These are phyloP conservation scores for Dendrocincla tyrannina DNA, from an alignment of 2,797 vertebrate genomes.

Conservation along the genomic window DNA sequence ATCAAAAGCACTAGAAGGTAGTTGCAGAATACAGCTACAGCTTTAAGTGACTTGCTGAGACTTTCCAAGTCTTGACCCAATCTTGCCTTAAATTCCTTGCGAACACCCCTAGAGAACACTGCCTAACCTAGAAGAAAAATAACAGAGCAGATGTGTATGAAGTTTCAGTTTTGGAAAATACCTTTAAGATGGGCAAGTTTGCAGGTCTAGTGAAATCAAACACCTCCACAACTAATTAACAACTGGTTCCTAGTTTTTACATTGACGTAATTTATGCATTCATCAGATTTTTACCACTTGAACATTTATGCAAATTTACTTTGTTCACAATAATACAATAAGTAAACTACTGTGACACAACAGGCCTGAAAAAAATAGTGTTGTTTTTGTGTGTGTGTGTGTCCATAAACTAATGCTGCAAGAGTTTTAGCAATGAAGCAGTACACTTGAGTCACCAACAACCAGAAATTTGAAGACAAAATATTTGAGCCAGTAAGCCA, in stretches of 20 bases:
- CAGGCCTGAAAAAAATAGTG: neutral
- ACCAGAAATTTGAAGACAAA: neutral
- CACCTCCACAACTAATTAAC: neutral
- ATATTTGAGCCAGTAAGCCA: neutral
- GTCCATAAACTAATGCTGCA: neutral
- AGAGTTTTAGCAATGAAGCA: neutral
- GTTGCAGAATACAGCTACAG: neutral
- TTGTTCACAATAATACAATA: neutral
- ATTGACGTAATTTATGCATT: neutral
- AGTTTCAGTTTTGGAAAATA: neutral
- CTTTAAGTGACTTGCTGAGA: neutral
- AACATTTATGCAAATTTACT: neutral
- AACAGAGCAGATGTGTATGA: neutral
- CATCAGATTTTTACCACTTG: neutral
- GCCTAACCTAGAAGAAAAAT: neutral
- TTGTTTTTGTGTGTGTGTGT: neutral
- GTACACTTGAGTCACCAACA: neutral
- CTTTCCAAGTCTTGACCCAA: neutral
- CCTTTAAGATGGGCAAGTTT: neutral
- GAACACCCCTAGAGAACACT: neutral
- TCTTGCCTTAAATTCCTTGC: neutral
- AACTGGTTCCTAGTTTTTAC: neutral
- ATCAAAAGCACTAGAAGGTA: neutral
- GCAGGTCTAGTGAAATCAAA: neutral
- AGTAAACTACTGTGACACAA: neutral